Base-by-base conservation (phyloP, 2,113 vertebrate species). In the Paramormyrops kingsleyae region DNA sequence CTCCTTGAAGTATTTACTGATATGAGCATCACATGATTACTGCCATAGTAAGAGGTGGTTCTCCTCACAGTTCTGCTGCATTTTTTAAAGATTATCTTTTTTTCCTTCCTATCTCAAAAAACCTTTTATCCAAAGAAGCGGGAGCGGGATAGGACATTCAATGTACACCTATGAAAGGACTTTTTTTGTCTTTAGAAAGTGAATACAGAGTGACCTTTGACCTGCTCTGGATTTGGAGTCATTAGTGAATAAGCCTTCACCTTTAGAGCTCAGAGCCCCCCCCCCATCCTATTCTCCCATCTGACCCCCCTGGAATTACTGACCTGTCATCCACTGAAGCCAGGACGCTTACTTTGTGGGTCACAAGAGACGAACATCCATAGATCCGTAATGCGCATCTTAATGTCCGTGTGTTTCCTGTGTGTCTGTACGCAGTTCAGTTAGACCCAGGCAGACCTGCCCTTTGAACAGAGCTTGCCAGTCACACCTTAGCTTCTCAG, bases 181-280 rank as follows among this genome's bases (percentile, higher is more conserved):
- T 84, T 90, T 88, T 85, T 88, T 91, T 84, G 39, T 80, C 31
- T 62, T 66, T 42, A 49, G 91, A 91, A 91, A 92, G 90, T 92
- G 91, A 90, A 93, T 90, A 91, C 83, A 90, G 83, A 4, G 35
- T 90, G 90, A 92, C 90, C 91, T 88, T 53, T 93, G 89, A 91
- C 90, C 91, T 89, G 9, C 47, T n/a, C 49, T 27, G 90, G 90
- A 89, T 91, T 91, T 90, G 84, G 35, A 70, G 86, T 91, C 88
- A 92, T 91, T 91, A 90, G 66, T 52, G 89, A 46, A 27, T 90
- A 88, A 89, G 89, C 91, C 47, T 17, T 62, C 77, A 62, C 62
- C 50, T 86, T 86, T 39, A 47, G 27, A 42, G 86, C 10, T 74
- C 35, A 46, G 19, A 42, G 86, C 27, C 62, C 44, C 46, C 83